Evolutionary conservation across 2,113 vertebrate genomes (phyloP).

Genomic region (Chlamydotis undulata): DNA sequence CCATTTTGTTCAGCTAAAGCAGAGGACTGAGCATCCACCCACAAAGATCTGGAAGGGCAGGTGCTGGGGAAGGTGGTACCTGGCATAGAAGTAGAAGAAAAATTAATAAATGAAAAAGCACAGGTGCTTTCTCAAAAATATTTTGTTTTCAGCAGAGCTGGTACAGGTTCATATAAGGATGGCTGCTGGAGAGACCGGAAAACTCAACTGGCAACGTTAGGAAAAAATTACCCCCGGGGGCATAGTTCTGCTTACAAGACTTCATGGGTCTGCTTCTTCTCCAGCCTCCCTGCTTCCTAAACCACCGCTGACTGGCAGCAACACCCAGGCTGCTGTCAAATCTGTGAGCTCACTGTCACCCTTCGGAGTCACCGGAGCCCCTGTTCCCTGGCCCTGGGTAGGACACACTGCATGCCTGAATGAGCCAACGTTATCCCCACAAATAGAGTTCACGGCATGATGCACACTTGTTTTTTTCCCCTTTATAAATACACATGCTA

Average conservation of each 20-base stretch:
- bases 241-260: not conserved
- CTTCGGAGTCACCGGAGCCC: not conserved
- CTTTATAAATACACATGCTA: constrained; percentile 66
- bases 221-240: not conserved
- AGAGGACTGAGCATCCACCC: not conserved
- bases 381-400: not conserved
- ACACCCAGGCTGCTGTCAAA: not conserved
- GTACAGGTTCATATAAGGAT: not conserved
- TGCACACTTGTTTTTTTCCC: not conserved
- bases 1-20: not conserved
- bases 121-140: not conserved
- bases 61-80: not conserved
- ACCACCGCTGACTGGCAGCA: not conserved
- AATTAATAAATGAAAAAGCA: not conserved
- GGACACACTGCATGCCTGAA: constrained; percentile 25
- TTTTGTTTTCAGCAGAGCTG: not conserved
- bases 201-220: not conserved
- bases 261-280: not conserved
- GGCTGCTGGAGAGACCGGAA: not conserved
- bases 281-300: not conserved
- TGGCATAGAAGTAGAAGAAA: not conserved
- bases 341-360: not conserved
- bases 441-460: constrained; percentile 19
- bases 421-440: not conserved
- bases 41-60: not conserved